A percentile compares a stretch with the other conserved stretches of the same genome.
Evolutionary conservation across 2,888 invertebrate species (phyloP).

Genomic region (Drosophila multiciliata): DNA sequence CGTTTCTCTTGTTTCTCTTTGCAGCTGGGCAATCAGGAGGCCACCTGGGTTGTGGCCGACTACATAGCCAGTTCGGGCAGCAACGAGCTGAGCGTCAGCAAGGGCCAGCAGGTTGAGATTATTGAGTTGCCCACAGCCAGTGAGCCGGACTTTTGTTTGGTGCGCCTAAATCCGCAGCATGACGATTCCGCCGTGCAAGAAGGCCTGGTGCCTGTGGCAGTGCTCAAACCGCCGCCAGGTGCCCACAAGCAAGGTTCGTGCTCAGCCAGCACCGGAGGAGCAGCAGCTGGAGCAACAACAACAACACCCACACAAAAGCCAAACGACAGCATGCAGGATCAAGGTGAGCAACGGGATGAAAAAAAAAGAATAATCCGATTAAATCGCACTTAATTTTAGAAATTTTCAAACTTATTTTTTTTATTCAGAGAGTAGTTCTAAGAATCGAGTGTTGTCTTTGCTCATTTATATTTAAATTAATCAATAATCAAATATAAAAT

Average conservation of each 20-base stretch:
- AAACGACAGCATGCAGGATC: conserved; percentile 83
- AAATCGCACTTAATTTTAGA: background rate
- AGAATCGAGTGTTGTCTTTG: too few relatives aligned
- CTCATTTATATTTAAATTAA: background rate
- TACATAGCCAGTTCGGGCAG: conserved; percentile 90
- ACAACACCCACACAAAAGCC: conserved; percentile 71
- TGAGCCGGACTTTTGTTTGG: conserved; percentile 90
- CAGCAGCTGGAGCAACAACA: conserved; percentile 19
- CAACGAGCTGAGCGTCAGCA: conserved; percentile 92
- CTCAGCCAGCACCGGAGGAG: conserved; percentile 22
- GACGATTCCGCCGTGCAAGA: conserved; percentile 88
- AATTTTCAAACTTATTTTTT: background rate
- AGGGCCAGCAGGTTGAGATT: conserved; percentile 97
- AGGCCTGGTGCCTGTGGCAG: conserved; percentile 92
- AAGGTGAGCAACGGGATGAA: conserved; percentile 66
- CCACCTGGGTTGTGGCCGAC: conserved; percentile 96
- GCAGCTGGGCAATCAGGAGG: conserved; percentile 92
- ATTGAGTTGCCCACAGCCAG: conserved; percentile 90
- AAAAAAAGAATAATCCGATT: background rate
- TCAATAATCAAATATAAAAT: background rate
- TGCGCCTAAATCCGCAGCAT: conserved; percentile 87
- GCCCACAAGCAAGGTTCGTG: conserved; percentile 84
- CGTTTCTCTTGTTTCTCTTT: conserved; percentile 61
- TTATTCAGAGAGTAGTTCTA: background rate
- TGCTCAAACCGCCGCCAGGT: conserved; percentile 90